Evolutionary conservation across 2,888 invertebrate genomes (phyloP).

Genomic region (Caenorhabditis imperialis): DNA sequence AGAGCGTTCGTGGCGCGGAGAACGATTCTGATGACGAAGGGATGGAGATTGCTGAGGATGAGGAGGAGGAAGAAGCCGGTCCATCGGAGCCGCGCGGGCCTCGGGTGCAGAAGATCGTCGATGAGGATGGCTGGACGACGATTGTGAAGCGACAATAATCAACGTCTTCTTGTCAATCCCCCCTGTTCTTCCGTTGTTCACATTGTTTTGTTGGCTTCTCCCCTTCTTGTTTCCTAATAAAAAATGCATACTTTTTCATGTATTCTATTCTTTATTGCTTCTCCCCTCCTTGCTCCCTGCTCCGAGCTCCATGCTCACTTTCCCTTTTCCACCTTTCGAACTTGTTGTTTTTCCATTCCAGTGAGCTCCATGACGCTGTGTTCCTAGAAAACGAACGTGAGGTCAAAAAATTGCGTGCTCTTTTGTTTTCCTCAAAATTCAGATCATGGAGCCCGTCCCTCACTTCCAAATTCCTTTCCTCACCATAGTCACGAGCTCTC

Average conservation of each 20-base stretch:
- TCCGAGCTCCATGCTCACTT: too few species aligned
- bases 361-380: too few species aligned
- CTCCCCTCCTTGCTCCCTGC: constrained; percentile 1
- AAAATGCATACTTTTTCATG: constrained; percentile 3
- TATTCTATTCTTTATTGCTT: background rate
- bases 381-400: background rate
- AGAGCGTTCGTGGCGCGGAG: constrained; percentile 49
- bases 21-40: constrained; percentile 53
- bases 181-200: constrained; percentile 3
- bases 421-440: background rate
- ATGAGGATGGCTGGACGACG: constrained; percentile 74
- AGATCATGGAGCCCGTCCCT: too few species aligned
- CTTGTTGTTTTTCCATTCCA: too few species aligned
- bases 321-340: too few species aligned
- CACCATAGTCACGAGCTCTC: too few species aligned
- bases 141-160: constrained; percentile 52
- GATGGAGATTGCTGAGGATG: constrained; percentile 46
- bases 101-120: constrained; percentile 60
- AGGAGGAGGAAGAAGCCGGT: constrained; percentile 29
- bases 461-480: too few species aligned
- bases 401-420: background rate
- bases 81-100: constrained; percentile 34
- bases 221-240: background rate
- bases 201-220: background rate
- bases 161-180: background rate